phyloP scores from a whole-genome alignment of 2,113 vertebrate species.

The Laterallus jamaicensis region DNA sequence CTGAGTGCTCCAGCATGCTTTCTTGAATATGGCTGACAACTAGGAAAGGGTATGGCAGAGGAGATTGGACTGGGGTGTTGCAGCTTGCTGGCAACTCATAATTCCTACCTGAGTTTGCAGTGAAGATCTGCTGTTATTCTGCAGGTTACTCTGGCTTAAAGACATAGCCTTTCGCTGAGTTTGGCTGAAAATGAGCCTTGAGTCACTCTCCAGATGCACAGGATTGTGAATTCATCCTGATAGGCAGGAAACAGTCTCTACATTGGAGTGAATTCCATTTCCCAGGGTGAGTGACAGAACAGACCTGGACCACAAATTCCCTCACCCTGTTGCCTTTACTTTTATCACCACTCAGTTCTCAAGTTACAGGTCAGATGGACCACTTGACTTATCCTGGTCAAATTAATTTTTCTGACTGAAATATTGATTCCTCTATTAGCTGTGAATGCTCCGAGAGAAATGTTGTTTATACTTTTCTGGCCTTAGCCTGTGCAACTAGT shows the following conservation, averaged over 20 bases:
- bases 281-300: neutral
- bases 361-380: neutral
- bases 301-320: neutral
- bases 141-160: neutral
- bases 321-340: neutral
- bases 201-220: neutral
- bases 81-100: neutral
- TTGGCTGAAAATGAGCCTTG: neutral
- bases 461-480: neutral
- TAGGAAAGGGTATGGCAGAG: neutral
- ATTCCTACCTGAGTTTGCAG: neutral
- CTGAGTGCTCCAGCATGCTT: neutral
- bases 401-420: neutral
- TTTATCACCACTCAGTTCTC: neutral
- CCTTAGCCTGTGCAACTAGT: neutral
- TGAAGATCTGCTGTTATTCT: neutral
- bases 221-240: neutral
- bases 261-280: neutral
- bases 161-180: neutral
- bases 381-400: neutral
- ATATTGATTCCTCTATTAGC: neutral
- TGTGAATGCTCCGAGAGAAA: neutral
- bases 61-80: neutral
- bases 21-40: rapidly evolving
- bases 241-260: neutral